These are phyloP conservation scores for Scaptodrosophila latifasciaeformis DNA, from an alignment of 2,888 invertebrate species.

Conservation along the genomic window DNA sequence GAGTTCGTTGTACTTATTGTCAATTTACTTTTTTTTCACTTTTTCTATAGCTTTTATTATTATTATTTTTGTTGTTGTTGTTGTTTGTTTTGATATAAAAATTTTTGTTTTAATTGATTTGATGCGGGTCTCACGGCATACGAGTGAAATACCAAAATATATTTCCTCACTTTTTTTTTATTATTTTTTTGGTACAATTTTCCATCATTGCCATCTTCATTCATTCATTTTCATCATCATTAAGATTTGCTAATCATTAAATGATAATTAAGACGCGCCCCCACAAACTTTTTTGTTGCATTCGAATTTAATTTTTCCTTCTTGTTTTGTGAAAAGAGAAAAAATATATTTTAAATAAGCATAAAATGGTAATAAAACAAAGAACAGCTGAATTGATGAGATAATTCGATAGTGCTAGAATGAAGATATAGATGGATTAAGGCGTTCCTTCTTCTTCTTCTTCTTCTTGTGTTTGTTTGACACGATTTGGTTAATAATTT, in stretches of 20 bases:
- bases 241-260: no score
- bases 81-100: slow-evolving; percentile 48
- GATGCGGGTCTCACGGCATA: slow-evolving; percentile 16
- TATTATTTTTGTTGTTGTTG: slow-evolving; percentile 2
- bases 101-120: slow-evolving; percentile 48
- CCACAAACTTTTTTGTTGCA: no score
- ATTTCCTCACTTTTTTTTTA: not conserved
- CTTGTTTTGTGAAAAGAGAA: no score
- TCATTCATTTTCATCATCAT: no score
- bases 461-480: not conserved
- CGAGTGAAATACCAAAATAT: slow-evolving; percentile 20
- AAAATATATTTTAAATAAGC: slow-evolving; percentile 44
- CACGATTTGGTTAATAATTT: slow-evolving; percentile 38
- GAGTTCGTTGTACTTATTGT: slow-evolving; percentile 56
- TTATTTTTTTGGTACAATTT: not conserved
- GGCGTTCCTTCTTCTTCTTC: no score
- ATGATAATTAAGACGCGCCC: no score
- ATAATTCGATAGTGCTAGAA: no score
- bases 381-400: slow-evolving; percentile 35
- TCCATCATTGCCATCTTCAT: slow-evolving; percentile 21
- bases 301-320: no score
- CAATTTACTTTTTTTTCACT: not conserved
- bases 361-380: slow-evolving; percentile 38
- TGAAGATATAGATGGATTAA: no score
- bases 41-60: not conserved